phyloP scores from a whole-genome alignment of 2,113 vertebrate genomes.

The Verasper variegatus region DNA sequence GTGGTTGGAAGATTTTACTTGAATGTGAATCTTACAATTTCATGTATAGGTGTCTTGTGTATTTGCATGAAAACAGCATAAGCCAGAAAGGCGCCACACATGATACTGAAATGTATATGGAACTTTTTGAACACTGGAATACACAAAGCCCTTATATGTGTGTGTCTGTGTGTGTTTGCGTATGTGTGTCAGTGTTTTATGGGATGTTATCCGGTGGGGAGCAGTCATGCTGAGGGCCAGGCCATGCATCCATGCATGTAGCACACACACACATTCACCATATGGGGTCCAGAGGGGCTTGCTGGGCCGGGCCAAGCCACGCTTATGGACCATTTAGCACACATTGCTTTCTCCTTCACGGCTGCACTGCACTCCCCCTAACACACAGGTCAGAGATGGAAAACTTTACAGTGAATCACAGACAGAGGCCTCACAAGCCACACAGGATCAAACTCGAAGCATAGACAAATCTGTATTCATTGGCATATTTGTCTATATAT shows the following conservation, averaged over 20 bases:
- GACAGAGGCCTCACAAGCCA: conserved; percentile 40
- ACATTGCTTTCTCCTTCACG: conserved; percentile 66
- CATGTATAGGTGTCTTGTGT: neutral
- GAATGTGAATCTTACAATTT: neutral
- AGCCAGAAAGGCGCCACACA: neutral
- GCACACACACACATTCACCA: conserved; percentile 57
- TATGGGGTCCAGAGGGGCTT: conserved; percentile 66
- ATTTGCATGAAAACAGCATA: neutral
- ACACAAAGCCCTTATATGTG: conserved; percentile 14
- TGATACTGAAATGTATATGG: neutral
- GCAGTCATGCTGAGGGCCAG: conserved; percentile 58
- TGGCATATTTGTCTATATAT: conserved; percentile 41
- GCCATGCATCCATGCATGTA: conserved; percentile 72
- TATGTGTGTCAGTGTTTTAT: conserved; percentile 62
- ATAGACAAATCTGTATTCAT: conserved; percentile 59
- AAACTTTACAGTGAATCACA: conserved; percentile 59
- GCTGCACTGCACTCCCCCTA: conserved; percentile 43
- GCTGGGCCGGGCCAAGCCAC: conserved; percentile 50
- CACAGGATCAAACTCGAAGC: conserved; percentile 6
- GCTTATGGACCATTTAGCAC: conserved; percentile 76
- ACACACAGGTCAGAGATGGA: conserved; percentile 48
- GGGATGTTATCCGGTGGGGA: conserved; percentile 62
- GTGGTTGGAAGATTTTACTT: neutral
- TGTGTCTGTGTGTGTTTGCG: conserved; percentile 38
- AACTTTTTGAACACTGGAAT: conserved; percentile 7